Conservation (phyloP, 2,113 vertebrate species). For the Sclerurus mexicanus region DNA sequence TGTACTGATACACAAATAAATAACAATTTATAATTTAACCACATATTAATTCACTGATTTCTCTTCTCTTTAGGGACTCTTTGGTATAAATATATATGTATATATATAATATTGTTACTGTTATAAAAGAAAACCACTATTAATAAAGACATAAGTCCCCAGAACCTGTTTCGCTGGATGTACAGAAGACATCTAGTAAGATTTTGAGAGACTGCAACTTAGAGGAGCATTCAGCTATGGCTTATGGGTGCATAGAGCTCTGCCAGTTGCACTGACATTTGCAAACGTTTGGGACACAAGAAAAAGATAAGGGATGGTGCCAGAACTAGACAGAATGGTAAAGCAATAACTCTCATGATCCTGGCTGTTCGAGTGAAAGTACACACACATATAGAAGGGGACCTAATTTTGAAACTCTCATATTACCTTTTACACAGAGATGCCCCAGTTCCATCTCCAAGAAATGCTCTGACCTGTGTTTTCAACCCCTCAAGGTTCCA, state of each 20-base stretch:
- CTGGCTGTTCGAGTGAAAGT: background rate
- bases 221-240: fast-evolving
- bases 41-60: background rate
- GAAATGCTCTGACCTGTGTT: background rate
- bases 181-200: background rate
- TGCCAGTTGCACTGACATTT: background rate
- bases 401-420: background rate
- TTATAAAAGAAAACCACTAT: background rate
- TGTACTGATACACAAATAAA: background rate
- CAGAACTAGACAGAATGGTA: background rate
- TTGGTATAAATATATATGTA: too few species aligned
- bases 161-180: background rate
- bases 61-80: background rate
- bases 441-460: background rate
- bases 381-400: background rate
- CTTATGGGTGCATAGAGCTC: fast-evolving
- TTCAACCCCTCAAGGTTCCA: background rate
- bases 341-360: background rate
- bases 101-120: background rate
- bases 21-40: background rate
- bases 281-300: background rate
- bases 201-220: background rate
- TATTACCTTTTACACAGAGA: background rate
- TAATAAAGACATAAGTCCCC: background rate
- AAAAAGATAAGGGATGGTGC: background rate